Conservation (phyloP, 1,140 invertebrate genomes). For the Choristoneura fumiferana region DNA sequence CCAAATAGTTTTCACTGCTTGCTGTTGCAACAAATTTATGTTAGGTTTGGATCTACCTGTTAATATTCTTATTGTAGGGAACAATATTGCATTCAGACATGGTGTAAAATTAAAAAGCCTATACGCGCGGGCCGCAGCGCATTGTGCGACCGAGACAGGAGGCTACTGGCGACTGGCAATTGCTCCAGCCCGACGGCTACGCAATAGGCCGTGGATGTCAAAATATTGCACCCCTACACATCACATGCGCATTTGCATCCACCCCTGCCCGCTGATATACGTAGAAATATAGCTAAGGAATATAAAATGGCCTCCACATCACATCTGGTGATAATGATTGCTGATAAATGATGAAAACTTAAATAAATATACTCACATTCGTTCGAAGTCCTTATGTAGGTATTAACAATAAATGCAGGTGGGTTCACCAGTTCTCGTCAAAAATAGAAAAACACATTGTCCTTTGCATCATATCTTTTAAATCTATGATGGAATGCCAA, state of each 20-base stretch:
- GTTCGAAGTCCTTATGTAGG: not conserved
- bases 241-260: constrained; percentile 48
- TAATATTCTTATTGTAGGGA: too few relatives aligned
- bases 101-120: too few relatives aligned
- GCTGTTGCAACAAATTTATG: too few relatives aligned
- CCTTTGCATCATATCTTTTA: constrained; percentile 33
- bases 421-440: constrained; percentile 26
- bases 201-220: constrained; percentile 8
- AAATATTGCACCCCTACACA: constrained; percentile 22
- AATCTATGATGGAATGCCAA: constrained; percentile 37
- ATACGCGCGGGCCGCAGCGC: not conserved
- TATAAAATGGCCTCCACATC: constrained; percentile 26
- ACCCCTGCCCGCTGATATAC: constrained; percentile 14
- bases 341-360: not conserved
- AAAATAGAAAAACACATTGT: constrained; percentile 36
- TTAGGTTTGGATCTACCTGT: too few relatives aligned
- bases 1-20: too few relatives aligned
- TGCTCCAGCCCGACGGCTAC: not conserved
- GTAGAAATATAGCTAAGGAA: not conserved
- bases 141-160: not conserved
- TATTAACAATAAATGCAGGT: constrained; percentile 11
- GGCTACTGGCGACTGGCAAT: not conserved
- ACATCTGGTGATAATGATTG: not conserved
- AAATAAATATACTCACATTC: constrained; percentile 6
- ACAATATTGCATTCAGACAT: too few relatives aligned